These are phyloP conservation scores for Daboia siamensis DNA, from an alignment of 2,113 vertebrate species.

Conservation along the genomic window DNA sequence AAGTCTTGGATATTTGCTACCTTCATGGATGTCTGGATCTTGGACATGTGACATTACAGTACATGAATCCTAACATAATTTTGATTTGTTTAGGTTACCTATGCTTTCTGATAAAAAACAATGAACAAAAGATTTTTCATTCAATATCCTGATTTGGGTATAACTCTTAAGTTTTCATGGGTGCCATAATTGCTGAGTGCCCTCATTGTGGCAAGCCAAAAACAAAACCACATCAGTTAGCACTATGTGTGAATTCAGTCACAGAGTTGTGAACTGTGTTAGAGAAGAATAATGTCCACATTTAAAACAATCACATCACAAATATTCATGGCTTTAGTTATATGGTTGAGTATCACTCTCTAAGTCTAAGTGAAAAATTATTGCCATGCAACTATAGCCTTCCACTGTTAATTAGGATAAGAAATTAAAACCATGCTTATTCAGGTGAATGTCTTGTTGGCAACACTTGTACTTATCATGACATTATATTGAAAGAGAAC, in stretches of 20 bases:
- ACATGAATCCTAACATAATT: too few relatives aligned
- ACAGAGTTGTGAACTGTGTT: neutral
- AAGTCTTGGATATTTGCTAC: conserved; percentile 22
- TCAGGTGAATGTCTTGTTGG: conserved; percentile 35
- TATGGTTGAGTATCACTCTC: neutral
- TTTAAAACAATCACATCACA: neutral
- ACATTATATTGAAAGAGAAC: conserved; percentile 53
- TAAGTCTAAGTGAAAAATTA: conserved; percentile 13
- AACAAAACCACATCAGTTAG: too few relatives aligned
- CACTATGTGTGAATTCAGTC: too few relatives aligned
- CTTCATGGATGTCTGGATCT: too few relatives aligned
- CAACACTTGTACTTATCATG: conserved; percentile 28
- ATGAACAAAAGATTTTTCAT: too few relatives aligned
- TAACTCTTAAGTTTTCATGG: too few relatives aligned
- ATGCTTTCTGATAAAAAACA: too few relatives aligned
- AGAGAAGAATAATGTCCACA: neutral
- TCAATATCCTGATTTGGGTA: too few relatives aligned
- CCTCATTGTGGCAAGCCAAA: too few relatives aligned
- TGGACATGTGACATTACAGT: too few relatives aligned
- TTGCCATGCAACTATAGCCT: conserved; percentile 27
- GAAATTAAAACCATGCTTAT: conserved; percentile 50
- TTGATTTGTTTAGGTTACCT: too few relatives aligned
- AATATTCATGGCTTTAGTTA: neutral
- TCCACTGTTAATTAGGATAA: conserved; percentile 48
- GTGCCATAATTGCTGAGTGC: too few relatives aligned